Evolutionary conservation across 2,888 invertebrate species (phyloP), one percentile per base, ranked within the genome.

Genomic region (Tanytarsus gracilentus): DNA sequence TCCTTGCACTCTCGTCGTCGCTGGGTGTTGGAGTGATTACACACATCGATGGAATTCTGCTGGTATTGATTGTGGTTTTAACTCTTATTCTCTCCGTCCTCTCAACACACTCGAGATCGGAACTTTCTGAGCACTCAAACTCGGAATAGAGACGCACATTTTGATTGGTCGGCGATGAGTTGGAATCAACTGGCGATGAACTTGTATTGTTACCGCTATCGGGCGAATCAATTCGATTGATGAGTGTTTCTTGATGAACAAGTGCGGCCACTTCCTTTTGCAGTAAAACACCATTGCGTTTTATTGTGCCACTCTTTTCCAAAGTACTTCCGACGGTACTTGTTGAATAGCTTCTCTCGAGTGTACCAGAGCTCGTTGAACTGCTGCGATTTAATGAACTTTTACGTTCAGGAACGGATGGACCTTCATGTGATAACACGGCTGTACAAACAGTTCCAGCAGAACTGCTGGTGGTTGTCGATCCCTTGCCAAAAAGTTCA

Each of bases 31-130:
- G 91, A 14, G 92, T 92, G 53, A 92, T 90, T 2, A 90, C 89
- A 72, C 92, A 93, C 85, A 93, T 88, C 4, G 92, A 91, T 1
- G 93, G 93, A 68, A 93, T 93, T 65, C 92, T 79, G 66, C 88
- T 88, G 56, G 88, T 86, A 68, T 86, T 89, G 44, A 93, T 88
- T 1, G 87, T 85, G 0, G 92, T 93, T 75, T 92, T 93, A 44
- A 85, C 84, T 63, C 89, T 77, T 64, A 92, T 87, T 65, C 91
- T 78, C 72, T 92, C 91, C 66, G 88, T 86, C 68, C 91, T 79
- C 69, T 91, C 91, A 25, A 88, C 83, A n/a, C 88, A 89, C 75
- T 90, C 90, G 65, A 90, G 77, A 70, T 91, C 90, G 0, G 90
- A 89, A 40, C 88, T 86, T 73, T 91, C 91, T 1, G 89, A 89